Evolutionary conservation across 2,888 invertebrate species (phyloP).

Genomic region (Seira musarum): DNA sequence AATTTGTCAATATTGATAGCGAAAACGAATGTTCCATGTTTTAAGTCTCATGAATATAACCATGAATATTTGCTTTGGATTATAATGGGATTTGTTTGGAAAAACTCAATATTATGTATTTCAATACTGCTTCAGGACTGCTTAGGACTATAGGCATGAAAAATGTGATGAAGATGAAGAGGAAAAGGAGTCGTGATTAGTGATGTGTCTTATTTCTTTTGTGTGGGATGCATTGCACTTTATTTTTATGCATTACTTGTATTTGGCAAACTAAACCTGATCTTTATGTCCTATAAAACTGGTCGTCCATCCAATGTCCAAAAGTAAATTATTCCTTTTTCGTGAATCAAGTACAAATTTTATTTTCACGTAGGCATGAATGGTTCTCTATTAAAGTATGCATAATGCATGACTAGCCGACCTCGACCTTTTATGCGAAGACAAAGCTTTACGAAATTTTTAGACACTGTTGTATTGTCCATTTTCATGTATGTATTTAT

Average conservation of each 20-base stretch:
- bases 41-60: too few species aligned
- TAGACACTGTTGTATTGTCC: too few species aligned
- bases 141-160: too few species aligned
- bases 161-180: too few species aligned
- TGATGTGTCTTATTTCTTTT: conserved; percentile 4
- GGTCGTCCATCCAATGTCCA: conserved; percentile 6
- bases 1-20: too few species aligned
- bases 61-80: too few species aligned
- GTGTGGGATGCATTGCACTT: not conserved
- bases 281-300: conserved; percentile 11
- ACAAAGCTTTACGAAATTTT: too few species aligned
- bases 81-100: too few species aligned
- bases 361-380: not conserved
- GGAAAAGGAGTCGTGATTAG: not conserved
- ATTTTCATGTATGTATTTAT: too few species aligned
- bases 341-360: conserved; percentile 1
- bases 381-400: not conserved
- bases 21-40: too few species aligned
- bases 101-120: too few species aligned
- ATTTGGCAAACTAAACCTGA: conserved; percentile 1
- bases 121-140: too few species aligned
- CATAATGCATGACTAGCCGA: not conserved
- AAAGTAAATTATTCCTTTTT: not conserved
- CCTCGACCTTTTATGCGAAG: not conserved
- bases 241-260: not conserved